A percentile compares a stretch with the other conserved stretches of the same genome.
These are phyloP conservation scores for Copsychus sechellarum DNA, from an alignment of 2,113 vertebrate species.

Conservation along the genomic window DNA sequence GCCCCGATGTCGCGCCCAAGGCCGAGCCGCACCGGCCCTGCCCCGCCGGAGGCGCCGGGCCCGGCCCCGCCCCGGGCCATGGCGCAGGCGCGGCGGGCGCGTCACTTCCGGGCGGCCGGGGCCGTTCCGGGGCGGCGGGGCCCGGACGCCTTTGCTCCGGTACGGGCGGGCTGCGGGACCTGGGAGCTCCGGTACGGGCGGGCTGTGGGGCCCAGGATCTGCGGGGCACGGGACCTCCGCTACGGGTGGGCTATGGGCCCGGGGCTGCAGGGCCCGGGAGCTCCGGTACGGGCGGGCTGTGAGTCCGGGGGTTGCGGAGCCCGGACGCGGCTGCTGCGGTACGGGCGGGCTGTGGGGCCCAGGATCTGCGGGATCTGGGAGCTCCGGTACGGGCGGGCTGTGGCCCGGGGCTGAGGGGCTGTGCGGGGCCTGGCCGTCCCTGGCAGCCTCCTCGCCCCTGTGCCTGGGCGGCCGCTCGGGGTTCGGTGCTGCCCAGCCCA, in stretches of 20 bases:
- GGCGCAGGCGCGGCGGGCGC: background rate
- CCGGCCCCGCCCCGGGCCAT: background rate
- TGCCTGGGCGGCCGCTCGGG: background rate
- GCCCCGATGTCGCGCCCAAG: rapidly evolving
- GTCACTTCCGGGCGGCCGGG: no score
- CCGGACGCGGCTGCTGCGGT: no score
- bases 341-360: background rate
- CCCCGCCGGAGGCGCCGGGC: no score
- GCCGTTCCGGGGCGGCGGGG: no score
- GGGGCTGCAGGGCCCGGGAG: background rate
- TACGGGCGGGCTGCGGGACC: background rate
- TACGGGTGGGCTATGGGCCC: background rate
- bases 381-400: background rate
- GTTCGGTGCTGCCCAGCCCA: background rate
- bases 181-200: background rate
- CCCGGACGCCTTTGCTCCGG: background rate
- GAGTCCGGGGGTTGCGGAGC: no score
- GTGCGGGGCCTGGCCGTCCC: background rate
- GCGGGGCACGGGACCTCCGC: no score
- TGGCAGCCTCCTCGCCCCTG: background rate
- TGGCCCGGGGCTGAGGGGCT: no score
- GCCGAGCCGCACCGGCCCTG: rapidly evolving
- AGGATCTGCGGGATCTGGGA: background rate
- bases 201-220: background rate
- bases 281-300: background rate